Evolutionary conservation across 2,797 vertebrate genomes (phyloP).

Genomic region (Netta rufina): DNA sequence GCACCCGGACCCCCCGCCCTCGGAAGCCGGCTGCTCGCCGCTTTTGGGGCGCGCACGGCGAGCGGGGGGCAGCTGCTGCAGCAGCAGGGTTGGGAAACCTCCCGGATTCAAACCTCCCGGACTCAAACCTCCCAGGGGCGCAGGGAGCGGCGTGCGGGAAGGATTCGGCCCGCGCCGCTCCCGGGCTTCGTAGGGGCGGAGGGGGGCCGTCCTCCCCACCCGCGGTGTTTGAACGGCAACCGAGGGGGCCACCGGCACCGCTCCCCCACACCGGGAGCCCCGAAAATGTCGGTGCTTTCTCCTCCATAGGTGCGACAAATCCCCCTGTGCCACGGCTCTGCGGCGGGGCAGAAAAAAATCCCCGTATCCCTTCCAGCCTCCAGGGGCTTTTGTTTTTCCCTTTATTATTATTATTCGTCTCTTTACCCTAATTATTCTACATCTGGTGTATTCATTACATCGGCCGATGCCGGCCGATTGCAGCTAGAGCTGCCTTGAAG

Average conservation of each 20-base stretch:
- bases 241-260: not conserved
- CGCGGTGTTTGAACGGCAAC: not conserved
- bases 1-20: not conserved
- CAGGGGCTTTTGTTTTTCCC: no score
- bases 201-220: no score
- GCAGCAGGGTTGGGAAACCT: not conserved
- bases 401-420: no score
- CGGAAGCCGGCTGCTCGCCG: not conserved
- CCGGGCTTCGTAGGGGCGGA: not conserved
- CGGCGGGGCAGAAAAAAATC: rapidly evolving
- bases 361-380: not conserved
- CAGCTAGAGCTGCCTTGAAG: not conserved
- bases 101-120: not conserved
- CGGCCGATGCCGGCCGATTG: not conserved
- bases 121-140: not conserved
- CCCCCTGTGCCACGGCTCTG: not conserved
- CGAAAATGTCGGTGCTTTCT: not conserved
- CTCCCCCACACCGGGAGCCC: no score
- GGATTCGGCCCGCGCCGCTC: not conserved
- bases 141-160: rapidly evolving
- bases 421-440: not conserved
- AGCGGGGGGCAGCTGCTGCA: not conserved
- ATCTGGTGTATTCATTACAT: not conserved
- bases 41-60: not conserved
- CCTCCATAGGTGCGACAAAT: not conserved